phyloP scores from a whole-genome alignment of 2,113 vertebrate genomes.

The Chauna torquata region DNA sequence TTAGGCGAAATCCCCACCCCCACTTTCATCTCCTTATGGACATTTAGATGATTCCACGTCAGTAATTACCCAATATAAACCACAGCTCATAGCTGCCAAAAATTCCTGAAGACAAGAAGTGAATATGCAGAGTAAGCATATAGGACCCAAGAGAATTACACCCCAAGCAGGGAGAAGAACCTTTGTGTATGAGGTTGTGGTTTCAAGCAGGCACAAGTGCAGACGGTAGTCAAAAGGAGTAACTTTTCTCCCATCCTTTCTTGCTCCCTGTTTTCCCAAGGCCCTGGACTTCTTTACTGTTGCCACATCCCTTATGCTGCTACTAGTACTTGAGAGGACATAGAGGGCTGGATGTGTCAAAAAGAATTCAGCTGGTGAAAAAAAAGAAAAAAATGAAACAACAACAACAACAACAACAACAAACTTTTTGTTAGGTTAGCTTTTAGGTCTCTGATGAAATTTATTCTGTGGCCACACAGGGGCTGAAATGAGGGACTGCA shows the following conservation, averaged over 20 bases:
- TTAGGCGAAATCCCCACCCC: constrained; percentile 8
- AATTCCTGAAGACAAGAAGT: constrained; percentile 13
- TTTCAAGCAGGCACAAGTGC: not conserved
- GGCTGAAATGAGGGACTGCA: not conserved
- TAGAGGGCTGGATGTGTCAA: not conserved
- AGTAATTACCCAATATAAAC: constrained; percentile 25
- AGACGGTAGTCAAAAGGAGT: not conserved
- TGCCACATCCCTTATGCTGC: not conserved
- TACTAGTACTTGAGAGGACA: not conserved
- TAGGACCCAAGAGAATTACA: not conserved
- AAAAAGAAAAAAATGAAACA: not conserved
- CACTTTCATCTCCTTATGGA: constrained; percentile 29
- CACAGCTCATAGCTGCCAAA: constrained; percentile 24
- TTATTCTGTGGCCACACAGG: not conserved
- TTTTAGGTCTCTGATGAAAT: not conserved
- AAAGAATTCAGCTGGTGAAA: not conserved
- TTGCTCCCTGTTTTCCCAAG: not conserved
- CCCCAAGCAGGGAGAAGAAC: not conserved
- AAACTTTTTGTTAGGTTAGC: fast-evolving
- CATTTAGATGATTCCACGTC: constrained; percentile 17
- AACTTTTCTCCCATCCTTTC: not conserved
- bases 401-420: too few species aligned
- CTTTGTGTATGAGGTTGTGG: not conserved
- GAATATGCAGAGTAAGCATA: constrained; percentile 35
- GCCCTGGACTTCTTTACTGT: not conserved